Evolutionary conservation across 2,113 vertebrate genomes (phyloP).

Genomic region (Crotalus tigris): DNA sequence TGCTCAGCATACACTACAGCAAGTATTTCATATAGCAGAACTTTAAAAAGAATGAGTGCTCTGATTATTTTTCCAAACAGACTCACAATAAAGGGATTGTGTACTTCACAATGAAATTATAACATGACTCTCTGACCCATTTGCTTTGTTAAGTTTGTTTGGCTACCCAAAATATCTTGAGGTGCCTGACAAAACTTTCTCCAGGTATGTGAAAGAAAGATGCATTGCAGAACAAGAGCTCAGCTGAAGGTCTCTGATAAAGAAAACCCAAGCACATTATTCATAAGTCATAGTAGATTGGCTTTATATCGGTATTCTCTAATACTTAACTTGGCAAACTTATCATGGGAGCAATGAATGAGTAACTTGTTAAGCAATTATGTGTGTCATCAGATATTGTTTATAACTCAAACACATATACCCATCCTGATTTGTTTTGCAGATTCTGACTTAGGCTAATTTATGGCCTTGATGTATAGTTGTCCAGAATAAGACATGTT

Average conservation of each 20-base stretch:
- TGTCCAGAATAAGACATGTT: not conserved
- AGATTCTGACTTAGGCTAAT: not conserved
- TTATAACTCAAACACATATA: not conserved
- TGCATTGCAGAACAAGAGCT: not conserved
- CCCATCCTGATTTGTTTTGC: not conserved
- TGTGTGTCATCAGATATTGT: not conserved
- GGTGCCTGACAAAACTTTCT: not conserved
- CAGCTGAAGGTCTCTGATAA: not conserved
- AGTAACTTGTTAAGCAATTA: not conserved
- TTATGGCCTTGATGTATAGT: not conserved
- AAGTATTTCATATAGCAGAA: not conserved
- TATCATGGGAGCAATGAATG: not conserved
- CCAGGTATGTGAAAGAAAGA: not conserved
- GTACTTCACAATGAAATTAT: not conserved
- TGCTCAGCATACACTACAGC: too few species aligned
- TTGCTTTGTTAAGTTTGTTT: not conserved
- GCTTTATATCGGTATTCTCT: not conserved
- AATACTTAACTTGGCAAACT: not conserved
- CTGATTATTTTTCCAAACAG: not conserved
- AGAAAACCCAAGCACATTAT: not conserved
- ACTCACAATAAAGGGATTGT: not conserved
- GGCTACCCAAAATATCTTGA: not conserved
- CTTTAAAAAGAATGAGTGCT: not conserved
- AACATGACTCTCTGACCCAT: not conserved
- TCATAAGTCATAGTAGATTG: too few species aligned